A percentile compares a stretch with the other conserved stretches of the same genome.
Evolutionary conservation across 2,797 vertebrate species (phyloP).

Genomic region (Acestrorhynchus altus): DNA sequence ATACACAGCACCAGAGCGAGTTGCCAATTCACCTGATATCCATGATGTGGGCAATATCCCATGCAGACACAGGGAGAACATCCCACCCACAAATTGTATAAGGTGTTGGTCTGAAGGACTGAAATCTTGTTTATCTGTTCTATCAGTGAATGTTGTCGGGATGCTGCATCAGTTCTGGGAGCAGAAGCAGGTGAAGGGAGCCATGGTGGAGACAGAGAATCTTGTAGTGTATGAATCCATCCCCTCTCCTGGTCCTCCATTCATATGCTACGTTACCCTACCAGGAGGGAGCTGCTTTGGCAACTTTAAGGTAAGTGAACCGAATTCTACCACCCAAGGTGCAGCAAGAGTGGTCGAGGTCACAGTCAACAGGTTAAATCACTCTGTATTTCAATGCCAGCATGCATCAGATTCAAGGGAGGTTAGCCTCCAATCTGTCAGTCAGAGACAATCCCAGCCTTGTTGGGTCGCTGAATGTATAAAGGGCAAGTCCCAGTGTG

Average conservation of each 20-base stretch:
- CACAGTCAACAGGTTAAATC: background rate
- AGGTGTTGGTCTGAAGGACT: too few species aligned
- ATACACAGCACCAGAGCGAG: too few species aligned
- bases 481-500: slow-evolving; percentile 22
- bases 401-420: slow-evolving; percentile 6
- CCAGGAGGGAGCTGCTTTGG: slow-evolving; percentile 94
- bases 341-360: slow-evolving; percentile 15
- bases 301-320: slow-evolving; percentile 85
- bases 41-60: too few species aligned
- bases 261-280: slow-evolving; percentile 88
- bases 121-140: slow-evolving; percentile 42
- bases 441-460: slow-evolving; percentile 13
- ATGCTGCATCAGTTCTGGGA: slow-evolving; percentile 94
- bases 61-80: too few species aligned
- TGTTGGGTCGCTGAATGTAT: background rate
- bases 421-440: background rate
- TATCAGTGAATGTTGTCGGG: slow-evolving; percentile 89
- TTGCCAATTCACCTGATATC: too few species aligned
- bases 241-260: slow-evolving; percentile 81
- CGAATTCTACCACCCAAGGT: slow-evolving; percentile 18
- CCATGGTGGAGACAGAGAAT: slow-evolving; percentile 75
- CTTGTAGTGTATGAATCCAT: slow-evolving; percentile 87
- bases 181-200: slow-evolving; percentile 80
- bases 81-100: too few species aligned
- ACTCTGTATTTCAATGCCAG: background rate